Percentiles rank a stretch among this genome's conserved stretches.
These are phyloP conservation scores for Bujurquina vittata DNA, from an alignment of 2,113 vertebrate species.

Conservation along the genomic window DNA sequence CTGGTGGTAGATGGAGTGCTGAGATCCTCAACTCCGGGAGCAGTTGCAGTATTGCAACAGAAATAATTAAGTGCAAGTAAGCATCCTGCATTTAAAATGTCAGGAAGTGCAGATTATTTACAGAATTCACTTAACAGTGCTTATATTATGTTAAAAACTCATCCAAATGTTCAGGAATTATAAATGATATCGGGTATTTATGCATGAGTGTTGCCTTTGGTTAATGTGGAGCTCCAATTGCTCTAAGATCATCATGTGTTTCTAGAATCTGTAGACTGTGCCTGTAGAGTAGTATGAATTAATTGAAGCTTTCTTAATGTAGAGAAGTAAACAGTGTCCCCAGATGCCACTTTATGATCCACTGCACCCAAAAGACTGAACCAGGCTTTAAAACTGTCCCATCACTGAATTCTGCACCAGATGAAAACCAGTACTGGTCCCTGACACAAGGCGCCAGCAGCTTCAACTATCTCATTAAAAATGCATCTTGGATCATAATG, in stretches of 20 bases:
- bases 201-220: neutral
- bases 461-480: constrained; percentile 71
- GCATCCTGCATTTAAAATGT: neutral
- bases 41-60: neutral
- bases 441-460: constrained; percentile 46
- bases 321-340: neutral
- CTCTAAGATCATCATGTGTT: neutral
- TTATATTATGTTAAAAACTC: no score
- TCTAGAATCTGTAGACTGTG: neutral
- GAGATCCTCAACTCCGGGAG: neutral
- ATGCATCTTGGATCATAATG: constrained; percentile 67
- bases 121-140: neutral
- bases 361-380: neutral
- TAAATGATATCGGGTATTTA: neutral
- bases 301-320: neutral
- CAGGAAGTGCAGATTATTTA: neutral
- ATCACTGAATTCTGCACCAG: constrained; percentile 5
- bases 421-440: constrained; percentile 38
- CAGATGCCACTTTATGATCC: constrained; percentile 12
- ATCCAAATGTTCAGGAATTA: no score
- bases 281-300: neutral
- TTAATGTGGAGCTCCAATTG: neutral
- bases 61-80: neutral
- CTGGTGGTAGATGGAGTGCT: neutral
- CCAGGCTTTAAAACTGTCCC: neutral